Evolutionary conservation across 1,140 invertebrate genomes (phyloP).

Genomic region (Gryllus bimaculatus): DNA sequence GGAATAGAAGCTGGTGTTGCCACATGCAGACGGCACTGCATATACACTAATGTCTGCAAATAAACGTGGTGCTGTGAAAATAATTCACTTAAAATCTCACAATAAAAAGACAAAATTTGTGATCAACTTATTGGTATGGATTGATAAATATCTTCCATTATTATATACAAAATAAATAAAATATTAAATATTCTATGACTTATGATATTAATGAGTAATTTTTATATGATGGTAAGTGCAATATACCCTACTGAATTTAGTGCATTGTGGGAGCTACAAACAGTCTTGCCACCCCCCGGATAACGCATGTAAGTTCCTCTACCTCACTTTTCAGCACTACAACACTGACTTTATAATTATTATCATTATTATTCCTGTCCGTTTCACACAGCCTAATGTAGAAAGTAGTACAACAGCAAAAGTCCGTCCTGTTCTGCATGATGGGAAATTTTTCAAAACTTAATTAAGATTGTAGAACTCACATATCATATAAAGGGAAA

Average conservation of each 20-base stretch:
- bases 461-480: neutral
- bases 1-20: neutral
- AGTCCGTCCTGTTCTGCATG: neutral
- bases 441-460: neutral
- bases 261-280: neutral
- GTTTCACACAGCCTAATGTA: neutral
- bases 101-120: slow-evolving; percentile 1
- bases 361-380: neutral
- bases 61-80: neutral
- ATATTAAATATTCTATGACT: slow-evolving; percentile 6
- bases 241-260: neutral
- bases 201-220: slow-evolving; percentile 6
- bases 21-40: neutral
- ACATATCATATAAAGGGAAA: neutral
- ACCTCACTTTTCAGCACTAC: neutral
- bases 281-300: neutral
- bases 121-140: slow-evolving; percentile 4
- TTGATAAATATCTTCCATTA: slow-evolving; percentile 6
- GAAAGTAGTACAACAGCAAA: neutral
- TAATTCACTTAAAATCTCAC: slow-evolving; percentile 1
- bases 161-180: slow-evolving; percentile 6
- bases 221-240: slow-evolving; percentile 5
- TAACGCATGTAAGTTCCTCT: neutral
- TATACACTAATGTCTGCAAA: neutral
- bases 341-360: neutral